Conservation (phyloP, 2,888 invertebrate genomes). For the Eledone cirrhosa region DNA sequence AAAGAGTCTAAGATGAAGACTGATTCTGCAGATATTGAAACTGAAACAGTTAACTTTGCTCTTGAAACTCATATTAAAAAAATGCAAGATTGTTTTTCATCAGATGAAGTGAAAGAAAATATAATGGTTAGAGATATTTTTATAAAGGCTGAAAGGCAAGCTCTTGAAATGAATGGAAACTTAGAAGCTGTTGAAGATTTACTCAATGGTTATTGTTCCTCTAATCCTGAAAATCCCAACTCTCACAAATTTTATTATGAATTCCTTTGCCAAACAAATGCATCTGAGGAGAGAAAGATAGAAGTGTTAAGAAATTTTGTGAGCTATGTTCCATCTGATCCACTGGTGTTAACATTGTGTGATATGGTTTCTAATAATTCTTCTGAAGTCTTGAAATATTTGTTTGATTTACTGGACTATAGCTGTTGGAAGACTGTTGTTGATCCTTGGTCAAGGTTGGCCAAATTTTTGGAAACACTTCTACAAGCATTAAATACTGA, state of each 20-base stretch:
- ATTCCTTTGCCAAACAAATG: slow-evolving; percentile 20
- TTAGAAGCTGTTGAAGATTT: not conserved
- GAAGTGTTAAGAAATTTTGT: not conserved
- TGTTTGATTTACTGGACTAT: slow-evolving; percentile 20
- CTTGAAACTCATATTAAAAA: not conserved
- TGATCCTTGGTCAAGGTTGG: not conserved
- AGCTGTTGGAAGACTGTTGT: not conserved
- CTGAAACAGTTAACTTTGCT: not conserved
- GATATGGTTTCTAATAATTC: not conserved
- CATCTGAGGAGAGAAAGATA: not conserved
- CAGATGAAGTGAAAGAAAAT: not conserved
- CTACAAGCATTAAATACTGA: no score
- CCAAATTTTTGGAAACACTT: not conserved
- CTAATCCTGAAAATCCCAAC: not conserved
- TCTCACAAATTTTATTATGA: slow-evolving; percentile 1
- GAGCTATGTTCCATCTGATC: slow-evolving; percentile 11
- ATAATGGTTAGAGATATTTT: not conserved
- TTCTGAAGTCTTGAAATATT: not conserved
- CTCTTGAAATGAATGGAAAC: not conserved
- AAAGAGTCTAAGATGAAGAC: not conserved
- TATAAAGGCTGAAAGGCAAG: not conserved
- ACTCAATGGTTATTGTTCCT: not conserved
- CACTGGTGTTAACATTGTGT: slow-evolving; percentile 8
- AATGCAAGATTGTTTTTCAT: not conserved
- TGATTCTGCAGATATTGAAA: not conserved